A percentile compares a stretch with the other conserved stretches of the same genome.
phyloP scores from a whole-genome alignment of 2,797 vertebrate species.

The Acridotheres tristis region DNA sequence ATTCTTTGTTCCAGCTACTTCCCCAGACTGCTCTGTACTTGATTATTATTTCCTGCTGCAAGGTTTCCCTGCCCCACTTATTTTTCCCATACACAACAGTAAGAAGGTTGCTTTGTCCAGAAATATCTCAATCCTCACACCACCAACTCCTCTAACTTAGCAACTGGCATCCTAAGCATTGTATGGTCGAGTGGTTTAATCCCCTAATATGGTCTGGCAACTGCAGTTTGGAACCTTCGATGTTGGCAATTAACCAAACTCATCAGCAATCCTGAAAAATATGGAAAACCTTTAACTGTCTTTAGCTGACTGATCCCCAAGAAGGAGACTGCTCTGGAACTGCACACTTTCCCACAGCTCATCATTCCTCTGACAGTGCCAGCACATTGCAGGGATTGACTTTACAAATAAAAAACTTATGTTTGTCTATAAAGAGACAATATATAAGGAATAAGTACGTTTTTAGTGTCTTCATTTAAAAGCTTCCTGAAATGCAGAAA shows the following conservation, averaged over 20 bases:
- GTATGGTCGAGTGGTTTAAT: neutral
- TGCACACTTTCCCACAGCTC: accelerated
- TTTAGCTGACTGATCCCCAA: neutral
- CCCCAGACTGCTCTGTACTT: neutral
- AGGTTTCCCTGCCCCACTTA: neutral
- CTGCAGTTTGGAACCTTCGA: neutral
- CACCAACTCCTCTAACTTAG: neutral
- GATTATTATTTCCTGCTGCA: neutral
- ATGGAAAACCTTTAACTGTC: neutral
- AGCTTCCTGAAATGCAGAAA: neutral
- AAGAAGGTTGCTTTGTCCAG: neutral
- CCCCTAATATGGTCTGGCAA: neutral
- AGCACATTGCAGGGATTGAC: accelerated
- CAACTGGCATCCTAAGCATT: neutral
- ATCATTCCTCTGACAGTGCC: neutral
- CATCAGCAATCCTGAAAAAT: neutral
- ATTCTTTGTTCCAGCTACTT: neutral
- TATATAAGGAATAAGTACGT: neutral
- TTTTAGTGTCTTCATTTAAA: neutral
- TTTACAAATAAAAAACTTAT: neutral
- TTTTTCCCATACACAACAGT: neutral
- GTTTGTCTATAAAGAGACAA: neutral
- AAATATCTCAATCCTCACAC: neutral
- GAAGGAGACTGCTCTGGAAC: neutral
- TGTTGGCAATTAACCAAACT: neutral